phyloP scores from a whole-genome alignment of 64 coral and sea anemone species.

The Porites lutea region DNA sequence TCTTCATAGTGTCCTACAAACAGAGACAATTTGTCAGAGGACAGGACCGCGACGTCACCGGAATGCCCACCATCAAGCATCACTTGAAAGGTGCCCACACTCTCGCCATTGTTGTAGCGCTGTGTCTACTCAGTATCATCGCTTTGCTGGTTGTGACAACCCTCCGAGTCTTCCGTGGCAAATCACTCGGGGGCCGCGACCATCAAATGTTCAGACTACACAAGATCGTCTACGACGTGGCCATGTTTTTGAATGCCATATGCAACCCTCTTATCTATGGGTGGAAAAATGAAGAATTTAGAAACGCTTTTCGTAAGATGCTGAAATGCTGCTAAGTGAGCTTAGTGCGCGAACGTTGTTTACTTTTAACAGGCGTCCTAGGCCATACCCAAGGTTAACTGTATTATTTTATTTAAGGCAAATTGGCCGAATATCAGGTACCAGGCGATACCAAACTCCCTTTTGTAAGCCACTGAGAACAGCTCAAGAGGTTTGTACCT shows the following conservation, averaged over 20 bases:
- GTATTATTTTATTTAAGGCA: too few species aligned
- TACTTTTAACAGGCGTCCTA: too few species aligned
- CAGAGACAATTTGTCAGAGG: not conserved
- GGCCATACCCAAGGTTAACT: too few species aligned
- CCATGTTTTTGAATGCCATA: not conserved
- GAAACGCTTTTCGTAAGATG: not conserved
- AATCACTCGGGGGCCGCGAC: not conserved
- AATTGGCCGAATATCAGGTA: too few species aligned
- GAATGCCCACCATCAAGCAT: not conserved
- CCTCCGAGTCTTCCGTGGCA: not conserved
- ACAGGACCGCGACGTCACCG: not conserved
- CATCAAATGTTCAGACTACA: not conserved
- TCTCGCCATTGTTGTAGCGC: constrained; percentile 2
- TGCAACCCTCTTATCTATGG: constrained; percentile 7
- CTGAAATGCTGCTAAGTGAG: not conserved
- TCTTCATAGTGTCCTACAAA: not conserved
- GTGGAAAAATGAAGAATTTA: not conserved
- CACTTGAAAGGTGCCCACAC: constrained; percentile 8
- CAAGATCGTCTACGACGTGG: not conserved
- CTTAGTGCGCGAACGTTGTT: too few species aligned
- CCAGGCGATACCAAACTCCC: too few species aligned
- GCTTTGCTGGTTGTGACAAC: not conserved
- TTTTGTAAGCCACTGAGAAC: too few species aligned
- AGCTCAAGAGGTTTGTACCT: too few species aligned
- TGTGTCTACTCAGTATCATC: not conserved